Evolutionary conservation across 2,797 vertebrate genomes (phyloP).

Genomic region (Linurgus olivaceus): DNA sequence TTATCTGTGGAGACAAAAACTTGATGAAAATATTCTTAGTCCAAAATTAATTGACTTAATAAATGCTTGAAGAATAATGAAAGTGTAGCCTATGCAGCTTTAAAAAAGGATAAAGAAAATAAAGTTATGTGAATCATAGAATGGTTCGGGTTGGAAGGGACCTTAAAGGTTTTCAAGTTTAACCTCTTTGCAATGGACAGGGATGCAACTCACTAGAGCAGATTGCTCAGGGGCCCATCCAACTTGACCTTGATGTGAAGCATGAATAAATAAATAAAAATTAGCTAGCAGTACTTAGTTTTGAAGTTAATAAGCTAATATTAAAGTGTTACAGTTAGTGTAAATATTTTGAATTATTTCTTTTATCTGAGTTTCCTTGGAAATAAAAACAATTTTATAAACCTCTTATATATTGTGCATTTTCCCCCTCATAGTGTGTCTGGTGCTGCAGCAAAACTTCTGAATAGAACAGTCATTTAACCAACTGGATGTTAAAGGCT

Average conservation of each 20-base stretch:
- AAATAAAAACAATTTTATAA: neutral
- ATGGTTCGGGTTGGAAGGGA: neutral
- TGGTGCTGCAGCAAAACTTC: neutral
- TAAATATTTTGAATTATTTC: neutral
- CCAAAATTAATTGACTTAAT: neutral
- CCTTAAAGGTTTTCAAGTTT: neutral
- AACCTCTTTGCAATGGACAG: neutral
- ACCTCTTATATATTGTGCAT: neutral
- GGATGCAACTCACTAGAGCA: neutral
- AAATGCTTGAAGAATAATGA: neutral
- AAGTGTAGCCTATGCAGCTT: neutral
- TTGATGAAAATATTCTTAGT: neutral
- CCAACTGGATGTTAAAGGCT: neutral
- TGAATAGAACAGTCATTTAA: neutral
- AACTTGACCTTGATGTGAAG: neutral
- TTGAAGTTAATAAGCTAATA: neutral
- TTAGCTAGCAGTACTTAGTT: neutral
- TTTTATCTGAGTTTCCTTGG: neutral
- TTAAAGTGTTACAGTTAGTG: neutral
- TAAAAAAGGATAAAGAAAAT: neutral
- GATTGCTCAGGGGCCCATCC: neutral
- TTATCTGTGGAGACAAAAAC: neutral
- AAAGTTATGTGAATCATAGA: neutral
- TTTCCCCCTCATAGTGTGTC: neutral
- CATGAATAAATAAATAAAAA: constrained; percentile 23